A percentile compares a stretch with the other conserved stretches of the same genome.
Conservation (phyloP, 2,113 vertebrate species). For the Halcyon senegalensis region DNA sequence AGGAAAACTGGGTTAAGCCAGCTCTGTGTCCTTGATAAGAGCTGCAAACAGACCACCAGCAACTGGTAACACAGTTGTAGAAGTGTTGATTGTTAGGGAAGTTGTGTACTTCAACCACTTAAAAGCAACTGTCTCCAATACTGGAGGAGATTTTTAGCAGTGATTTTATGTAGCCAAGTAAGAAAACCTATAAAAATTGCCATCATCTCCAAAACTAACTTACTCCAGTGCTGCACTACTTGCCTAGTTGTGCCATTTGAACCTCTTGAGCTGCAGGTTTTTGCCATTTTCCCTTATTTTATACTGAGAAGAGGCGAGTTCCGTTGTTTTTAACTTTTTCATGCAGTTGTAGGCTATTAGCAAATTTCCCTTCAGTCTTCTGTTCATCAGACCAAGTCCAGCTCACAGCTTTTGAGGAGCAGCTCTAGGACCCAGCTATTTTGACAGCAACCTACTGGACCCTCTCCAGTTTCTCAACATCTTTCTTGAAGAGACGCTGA, state of each 20-base stretch:
- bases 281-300: not conserved
- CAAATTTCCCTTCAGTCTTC: not conserved
- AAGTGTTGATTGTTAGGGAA: not conserved
- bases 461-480: not conserved
- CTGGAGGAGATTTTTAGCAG: not conserved
- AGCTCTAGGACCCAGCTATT: not conserved
- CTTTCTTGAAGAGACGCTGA: not conserved
- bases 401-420: not conserved
- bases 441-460: not conserved
- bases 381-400: not conserved
- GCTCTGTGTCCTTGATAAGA: not conserved
- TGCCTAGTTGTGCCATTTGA: not conserved
- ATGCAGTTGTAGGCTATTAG: not conserved
- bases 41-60: not conserved
- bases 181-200: not conserved
- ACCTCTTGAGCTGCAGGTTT: not conserved
- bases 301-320: not conserved
- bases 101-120: not conserved
- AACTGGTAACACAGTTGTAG: not conserved
- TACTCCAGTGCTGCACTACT: not conserved
- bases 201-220: not conserved
- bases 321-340: not conserved
- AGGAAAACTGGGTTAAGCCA: not conserved
- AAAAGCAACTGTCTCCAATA: not conserved
- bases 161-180: not conserved